Evolutionary conservation across 2,797 vertebrate genomes (phyloP).

Genomic region (Cephalopachus bancanus): DNA sequence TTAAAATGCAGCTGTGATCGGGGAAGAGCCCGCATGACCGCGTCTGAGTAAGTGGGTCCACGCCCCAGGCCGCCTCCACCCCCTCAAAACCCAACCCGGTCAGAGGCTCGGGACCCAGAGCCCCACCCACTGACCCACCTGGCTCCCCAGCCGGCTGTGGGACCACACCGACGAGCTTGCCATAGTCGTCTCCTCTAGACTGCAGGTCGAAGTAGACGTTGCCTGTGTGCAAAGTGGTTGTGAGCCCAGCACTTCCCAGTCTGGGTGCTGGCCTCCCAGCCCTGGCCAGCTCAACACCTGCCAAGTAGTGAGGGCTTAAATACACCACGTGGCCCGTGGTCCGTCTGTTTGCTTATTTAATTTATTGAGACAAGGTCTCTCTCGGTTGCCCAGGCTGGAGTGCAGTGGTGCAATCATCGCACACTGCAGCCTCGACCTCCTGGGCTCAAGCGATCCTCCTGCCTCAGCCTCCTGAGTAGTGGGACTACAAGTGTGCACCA

Average conservation of each 20-base stretch:
- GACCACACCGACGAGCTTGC: conserved; percentile 89
- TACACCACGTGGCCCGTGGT: background rate
- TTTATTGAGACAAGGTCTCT: background rate
- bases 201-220: conserved; percentile 96
- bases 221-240: conserved; percentile 89
- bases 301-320: background rate
- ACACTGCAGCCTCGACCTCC: background rate
- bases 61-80: no score
- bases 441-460: background rate
- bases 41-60: background rate
- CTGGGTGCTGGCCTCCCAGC: no score
- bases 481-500: background rate
- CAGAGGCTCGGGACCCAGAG: fast-evolving
- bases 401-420: background rate
- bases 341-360: no score
- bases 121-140: conserved; percentile 87
- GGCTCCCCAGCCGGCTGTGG: conserved; percentile 86
- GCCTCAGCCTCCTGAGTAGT: background rate
- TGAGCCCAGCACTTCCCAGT: background rate
- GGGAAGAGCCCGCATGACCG: fast-evolving
- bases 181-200: conserved; percentile 93
- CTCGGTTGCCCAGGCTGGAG: background rate
- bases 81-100: background rate
- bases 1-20: no score
- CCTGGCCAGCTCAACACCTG: fast-evolving